Evolutionary conservation across 2,113 vertebrate genomes (phyloP).

Genomic region (Erythrolamprus reginae): DNA sequence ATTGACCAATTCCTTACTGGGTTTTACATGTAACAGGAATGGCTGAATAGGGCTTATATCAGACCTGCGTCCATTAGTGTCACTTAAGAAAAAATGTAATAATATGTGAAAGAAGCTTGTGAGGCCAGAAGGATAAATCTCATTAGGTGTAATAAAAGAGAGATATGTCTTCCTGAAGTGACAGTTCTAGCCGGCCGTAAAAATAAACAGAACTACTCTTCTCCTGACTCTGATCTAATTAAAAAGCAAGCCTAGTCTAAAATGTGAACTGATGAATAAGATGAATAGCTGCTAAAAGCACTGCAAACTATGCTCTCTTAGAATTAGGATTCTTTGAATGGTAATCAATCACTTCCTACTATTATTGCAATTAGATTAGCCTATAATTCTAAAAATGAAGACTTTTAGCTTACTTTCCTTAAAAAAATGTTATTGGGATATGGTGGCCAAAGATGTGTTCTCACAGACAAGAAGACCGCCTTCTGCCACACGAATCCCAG

Average conservation of each 20-base stretch:
- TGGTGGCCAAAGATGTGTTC: not conserved
- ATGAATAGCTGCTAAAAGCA: constrained; percentile 45
- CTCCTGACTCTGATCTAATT: constrained; percentile 61
- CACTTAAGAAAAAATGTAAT: not conserved
- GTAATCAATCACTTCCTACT: constrained; percentile 72
- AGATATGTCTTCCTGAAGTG: accelerated
- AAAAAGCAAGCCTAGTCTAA: constrained; percentile 47
- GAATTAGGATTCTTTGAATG: constrained; percentile 51
- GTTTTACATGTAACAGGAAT: not conserved
- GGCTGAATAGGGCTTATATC: not conserved
- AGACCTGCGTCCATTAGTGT: not conserved
- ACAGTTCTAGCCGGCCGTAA: not conserved
- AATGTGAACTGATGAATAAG: constrained; percentile 56
- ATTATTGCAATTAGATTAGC: constrained; percentile 73
- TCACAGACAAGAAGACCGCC: not conserved
- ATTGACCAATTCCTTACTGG: not conserved
- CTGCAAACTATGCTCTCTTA: constrained; percentile 35
- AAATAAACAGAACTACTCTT: constrained; percentile 56
- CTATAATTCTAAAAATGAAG: constrained; percentile 65
- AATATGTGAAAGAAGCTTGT: not conserved
- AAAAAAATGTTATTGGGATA: not conserved
- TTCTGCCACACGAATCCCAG: too few relatives aligned
- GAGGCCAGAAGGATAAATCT: not conserved
- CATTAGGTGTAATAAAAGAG: not conserved
- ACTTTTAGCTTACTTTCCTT: constrained; percentile 18